phyloP scores from a whole-genome alignment of 2,113 vertebrate genomes.

The Mobula hypostoma region DNA sequence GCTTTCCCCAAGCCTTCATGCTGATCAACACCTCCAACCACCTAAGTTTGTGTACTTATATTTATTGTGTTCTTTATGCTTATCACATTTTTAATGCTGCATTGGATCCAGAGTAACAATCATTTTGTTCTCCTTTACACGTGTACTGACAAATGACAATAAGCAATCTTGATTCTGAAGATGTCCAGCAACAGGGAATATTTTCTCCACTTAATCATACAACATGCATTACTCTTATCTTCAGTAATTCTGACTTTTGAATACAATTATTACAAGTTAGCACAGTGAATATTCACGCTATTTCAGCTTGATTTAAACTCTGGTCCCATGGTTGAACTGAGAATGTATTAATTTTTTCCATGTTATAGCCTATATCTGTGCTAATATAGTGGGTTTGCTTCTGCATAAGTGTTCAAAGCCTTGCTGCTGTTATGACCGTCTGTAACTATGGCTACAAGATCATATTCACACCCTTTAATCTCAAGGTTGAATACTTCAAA shows the following conservation, averaged over 20 bases:
- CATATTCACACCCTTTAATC: background rate
- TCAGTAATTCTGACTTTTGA: background rate
- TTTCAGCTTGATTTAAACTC: background rate
- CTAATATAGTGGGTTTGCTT: background rate
- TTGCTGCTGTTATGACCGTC: background rate
- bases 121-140: too few relatives aligned
- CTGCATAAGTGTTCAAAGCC: background rate
- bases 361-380: background rate
- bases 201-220: background rate
- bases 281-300: conserved; percentile 2
- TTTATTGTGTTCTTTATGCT: too few relatives aligned
- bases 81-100: too few relatives aligned
- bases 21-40: too few relatives aligned
- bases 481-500: background rate
- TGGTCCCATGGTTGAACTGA: background rate
- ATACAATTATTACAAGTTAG: background rate
- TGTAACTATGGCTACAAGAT: background rate
- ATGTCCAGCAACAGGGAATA: background rate
- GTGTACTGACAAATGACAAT: too few relatives aligned
- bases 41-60: too few relatives aligned
- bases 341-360: background rate
- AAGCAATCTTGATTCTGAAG: too few relatives aligned
- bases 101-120: too few relatives aligned
- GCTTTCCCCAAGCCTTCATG: too few relatives aligned
- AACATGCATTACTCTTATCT: background rate